These are phyloP conservation scores for Clunio marinus DNA, from an alignment of 2,888 invertebrate genomes.

Conservation along the genomic window DNA sequence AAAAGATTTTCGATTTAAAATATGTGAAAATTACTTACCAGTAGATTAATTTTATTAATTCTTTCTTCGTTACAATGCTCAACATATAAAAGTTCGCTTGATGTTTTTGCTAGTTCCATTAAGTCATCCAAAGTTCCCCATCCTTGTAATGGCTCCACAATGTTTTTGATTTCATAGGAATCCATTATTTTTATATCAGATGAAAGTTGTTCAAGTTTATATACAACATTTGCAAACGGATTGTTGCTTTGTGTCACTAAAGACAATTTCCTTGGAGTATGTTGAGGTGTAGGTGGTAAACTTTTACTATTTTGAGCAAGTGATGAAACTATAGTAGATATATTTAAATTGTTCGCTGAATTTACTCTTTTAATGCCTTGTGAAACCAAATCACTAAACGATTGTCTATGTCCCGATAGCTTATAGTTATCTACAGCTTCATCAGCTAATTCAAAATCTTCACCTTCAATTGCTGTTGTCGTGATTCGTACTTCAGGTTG, in stretches of 20 bases:
- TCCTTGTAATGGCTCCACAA: conserved; percentile 48
- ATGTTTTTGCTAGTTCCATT: conserved; percentile 83
- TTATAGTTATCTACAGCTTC: conserved; percentile 42
- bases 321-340: conserved; percentile 57
- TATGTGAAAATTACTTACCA: conserved; percentile 61
- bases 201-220: conserved; percentile 47
- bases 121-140: conserved; percentile 64
- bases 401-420: conserved; percentile 46
- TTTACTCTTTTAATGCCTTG: conserved; percentile 65
- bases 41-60: conserved; percentile 73
- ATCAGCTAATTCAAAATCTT: conserved; percentile 41
- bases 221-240: conserved; percentile 54
- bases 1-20: conserved; percentile 6
- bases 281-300: conserved; percentile 71
- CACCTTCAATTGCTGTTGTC: conserved; percentile 43
- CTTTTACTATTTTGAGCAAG: conserved; percentile 58
- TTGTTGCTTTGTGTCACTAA: conserved; percentile 55
- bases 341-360: conserved; percentile 59
- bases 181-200: conserved; percentile 44
- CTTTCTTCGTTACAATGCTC: conserved; percentile 64
- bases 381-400: conserved; percentile 51
- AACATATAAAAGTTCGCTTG: conserved; percentile 76
- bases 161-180: conserved; percentile 46
- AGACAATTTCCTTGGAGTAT: conserved; percentile 68
- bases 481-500: conserved; percentile 54